Evolutionary conservation across 2,797 vertebrate genomes (phyloP).

Genomic region (Schizopygopsis malacanthus): DNA sequence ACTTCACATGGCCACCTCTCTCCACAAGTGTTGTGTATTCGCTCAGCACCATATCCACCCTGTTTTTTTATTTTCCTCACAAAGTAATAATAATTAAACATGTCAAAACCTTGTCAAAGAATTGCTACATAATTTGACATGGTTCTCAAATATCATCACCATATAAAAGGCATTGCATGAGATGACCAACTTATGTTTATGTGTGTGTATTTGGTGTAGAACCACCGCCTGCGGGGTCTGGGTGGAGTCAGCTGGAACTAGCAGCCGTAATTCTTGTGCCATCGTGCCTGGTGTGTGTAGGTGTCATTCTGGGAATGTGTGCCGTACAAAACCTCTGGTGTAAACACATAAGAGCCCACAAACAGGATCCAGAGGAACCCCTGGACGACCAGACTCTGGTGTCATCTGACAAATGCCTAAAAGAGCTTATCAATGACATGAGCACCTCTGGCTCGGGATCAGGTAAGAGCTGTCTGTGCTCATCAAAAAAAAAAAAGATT

Average conservation of each 20-base stretch:
- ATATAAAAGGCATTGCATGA: neutral
- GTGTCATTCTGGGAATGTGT: conserved; percentile 75
- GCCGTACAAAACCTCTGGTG: conserved; percentile 77
- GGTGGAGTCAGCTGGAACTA: conserved; percentile 79
- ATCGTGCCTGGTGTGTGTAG: conserved; percentile 80
- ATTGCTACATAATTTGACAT: neutral
- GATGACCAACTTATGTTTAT: conserved; percentile 5
- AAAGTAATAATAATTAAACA: neutral
- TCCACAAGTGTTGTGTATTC: neutral
- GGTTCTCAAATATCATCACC: neutral
- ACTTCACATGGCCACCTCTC: neutral
- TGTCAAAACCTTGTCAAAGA: too few relatives aligned
- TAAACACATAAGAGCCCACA: conserved; percentile 71
- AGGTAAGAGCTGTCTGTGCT: conserved; percentile 75
- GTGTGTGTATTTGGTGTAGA: conserved; percentile 62
- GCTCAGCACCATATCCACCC: too few relatives aligned
- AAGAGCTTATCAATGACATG: conserved; percentile 93
- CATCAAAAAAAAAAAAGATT: neutral
- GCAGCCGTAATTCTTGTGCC: conserved; percentile 80
- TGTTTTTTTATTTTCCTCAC: neutral
- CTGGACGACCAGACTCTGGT: conserved; percentile 84
- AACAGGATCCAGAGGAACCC: conserved; percentile 85
- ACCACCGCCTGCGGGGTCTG: conserved; percentile 67
- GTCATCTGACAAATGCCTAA: conserved; percentile 86
- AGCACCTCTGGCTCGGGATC: conserved; percentile 96